Evolutionary conservation across 2,888 invertebrate species (phyloP).

Genomic region (Catocala sponsa): DNA sequence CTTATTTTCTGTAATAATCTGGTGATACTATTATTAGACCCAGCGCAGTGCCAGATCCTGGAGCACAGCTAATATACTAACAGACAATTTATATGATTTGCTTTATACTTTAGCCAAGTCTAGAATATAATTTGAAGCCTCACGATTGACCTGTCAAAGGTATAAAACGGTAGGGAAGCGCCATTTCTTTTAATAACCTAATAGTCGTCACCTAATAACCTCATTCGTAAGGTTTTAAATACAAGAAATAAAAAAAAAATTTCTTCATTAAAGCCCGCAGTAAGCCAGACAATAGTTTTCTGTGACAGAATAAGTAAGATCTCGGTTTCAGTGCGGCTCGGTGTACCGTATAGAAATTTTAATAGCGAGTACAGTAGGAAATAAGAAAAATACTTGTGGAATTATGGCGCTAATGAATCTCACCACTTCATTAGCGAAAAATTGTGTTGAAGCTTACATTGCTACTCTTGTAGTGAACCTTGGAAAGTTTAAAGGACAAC

Average conservation of each 20-base stretch:
- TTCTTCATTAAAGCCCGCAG: conserved; percentile 34
- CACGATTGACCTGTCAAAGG: too few relatives aligned
- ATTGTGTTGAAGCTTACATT: conserved; percentile 29
- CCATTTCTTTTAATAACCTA: too few relatives aligned
- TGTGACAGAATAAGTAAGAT: conserved; percentile 20
- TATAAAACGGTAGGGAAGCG: too few relatives aligned
- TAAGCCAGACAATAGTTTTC: conserved; percentile 24
- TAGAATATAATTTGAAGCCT: too few relatives aligned
- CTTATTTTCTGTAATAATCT: too few relatives aligned
- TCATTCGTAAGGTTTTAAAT: background rate
- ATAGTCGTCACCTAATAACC: background rate
- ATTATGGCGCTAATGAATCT: conserved; percentile 44
- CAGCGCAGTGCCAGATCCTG: too few relatives aligned
- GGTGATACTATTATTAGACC: too few relatives aligned
- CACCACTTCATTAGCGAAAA: conserved; percentile 32
- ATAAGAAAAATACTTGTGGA: conserved; percentile 46
- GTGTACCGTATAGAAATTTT: conserved; percentile 29
- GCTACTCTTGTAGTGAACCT: conserved; percentile 26
- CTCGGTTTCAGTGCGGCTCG: conserved; percentile 5
- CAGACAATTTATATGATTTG: too few relatives aligned
- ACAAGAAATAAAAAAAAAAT: background rate
- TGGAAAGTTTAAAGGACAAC: conserved; percentile 20
- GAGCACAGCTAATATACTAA: too few relatives aligned
- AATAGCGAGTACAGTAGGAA: conserved; percentile 40
- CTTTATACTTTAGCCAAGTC: too few relatives aligned